phyloP scores from a whole-genome alignment of 2,113 vertebrate species.

The Malurus cyaneus region DNA sequence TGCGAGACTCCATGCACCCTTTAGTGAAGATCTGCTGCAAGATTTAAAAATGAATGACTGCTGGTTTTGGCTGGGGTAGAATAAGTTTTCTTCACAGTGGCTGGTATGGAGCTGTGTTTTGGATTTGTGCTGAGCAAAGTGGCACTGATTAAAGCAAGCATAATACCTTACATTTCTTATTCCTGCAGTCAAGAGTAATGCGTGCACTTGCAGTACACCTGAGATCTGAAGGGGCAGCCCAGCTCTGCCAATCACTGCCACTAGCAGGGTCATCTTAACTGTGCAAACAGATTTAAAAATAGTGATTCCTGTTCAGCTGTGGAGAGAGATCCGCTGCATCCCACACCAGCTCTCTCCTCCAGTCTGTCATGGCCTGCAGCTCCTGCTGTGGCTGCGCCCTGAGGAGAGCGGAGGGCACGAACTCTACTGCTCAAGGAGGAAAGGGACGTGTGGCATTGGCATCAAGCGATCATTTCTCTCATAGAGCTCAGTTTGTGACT shows the following conservation, averaged over 20 bases:
- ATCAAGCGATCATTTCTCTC: neutral
- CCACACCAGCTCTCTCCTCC: neutral
- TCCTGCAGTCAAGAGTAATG: neutral
- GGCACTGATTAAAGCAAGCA: neutral
- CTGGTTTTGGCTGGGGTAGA: neutral
- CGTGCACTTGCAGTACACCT: neutral
- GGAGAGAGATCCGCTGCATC: neutral
- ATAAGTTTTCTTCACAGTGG: neutral
- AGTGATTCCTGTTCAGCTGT: neutral
- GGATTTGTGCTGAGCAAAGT: neutral
- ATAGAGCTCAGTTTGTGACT: neutral
- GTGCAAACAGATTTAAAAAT: neutral
- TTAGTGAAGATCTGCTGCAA: neutral
- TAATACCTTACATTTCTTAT: neutral
- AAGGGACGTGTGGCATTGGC: accelerated
- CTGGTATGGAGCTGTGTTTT: neutral
- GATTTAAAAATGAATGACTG: neutral
- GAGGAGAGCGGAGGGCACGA: accelerated
- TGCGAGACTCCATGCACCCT: neutral
- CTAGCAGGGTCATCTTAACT: neutral
- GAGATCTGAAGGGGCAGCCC: neutral
- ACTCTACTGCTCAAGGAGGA: neutral
- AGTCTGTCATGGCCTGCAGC: accelerated
- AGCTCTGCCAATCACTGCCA: neutral
- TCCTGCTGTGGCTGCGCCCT: accelerated